A percentile compares a stretch with the other conserved stretches of the same genome.
Evolutionary conservation across 2,888 invertebrate species (phyloP).

Genomic region (Drosophila prostipennis): DNA sequence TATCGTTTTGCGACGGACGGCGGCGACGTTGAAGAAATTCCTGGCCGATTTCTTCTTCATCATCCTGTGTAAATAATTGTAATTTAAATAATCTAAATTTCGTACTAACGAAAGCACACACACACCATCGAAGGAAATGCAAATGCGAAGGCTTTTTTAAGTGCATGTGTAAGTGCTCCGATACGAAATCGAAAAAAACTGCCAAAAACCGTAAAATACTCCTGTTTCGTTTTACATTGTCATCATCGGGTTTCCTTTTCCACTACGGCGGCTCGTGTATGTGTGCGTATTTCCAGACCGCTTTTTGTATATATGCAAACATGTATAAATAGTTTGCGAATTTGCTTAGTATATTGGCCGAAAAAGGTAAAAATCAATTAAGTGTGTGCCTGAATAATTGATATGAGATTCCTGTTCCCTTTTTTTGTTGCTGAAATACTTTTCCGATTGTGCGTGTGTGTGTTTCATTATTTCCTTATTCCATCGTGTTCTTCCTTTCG

Average conservation of each 20-base stretch:
- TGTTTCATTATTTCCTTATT: slow-evolving; percentile 49
- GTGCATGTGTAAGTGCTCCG: slow-evolving; percentile 73
- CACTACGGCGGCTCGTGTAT: slow-evolving; percentile 36
- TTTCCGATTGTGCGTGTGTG: slow-evolving; percentile 36
- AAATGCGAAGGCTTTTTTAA: slow-evolving; percentile 65
- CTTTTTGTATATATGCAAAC: slow-evolving; percentile 40
- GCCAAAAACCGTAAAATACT: slow-evolving; percentile 22
- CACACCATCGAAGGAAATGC: slow-evolving; percentile 31
- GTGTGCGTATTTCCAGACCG: slow-evolving; percentile 65
- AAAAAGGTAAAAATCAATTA: slow-evolving; percentile 49
- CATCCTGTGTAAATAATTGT: slow-evolving; percentile 83
- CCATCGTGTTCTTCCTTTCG: slow-evolving; percentile 73
- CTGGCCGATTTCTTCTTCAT: slow-evolving; percentile 75
- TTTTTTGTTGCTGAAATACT: slow-evolving; percentile 27
- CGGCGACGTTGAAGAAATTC: slow-evolving; percentile 81
- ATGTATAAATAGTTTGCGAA: slow-evolving; percentile 67
- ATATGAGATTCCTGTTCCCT: slow-evolving; percentile 2
- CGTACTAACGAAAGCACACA: slow-evolving; percentile 60
- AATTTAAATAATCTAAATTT: slow-evolving; percentile 76
- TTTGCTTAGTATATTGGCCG: slow-evolving; percentile 24
- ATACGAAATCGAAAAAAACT: neutral
- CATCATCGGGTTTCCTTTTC: slow-evolving; percentile 71
- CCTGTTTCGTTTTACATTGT: slow-evolving; percentile 68
- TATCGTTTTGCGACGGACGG: slow-evolving; percentile 67
- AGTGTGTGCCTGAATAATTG: slow-evolving; percentile 10